These are phyloP conservation scores for Laticauda colubrina DNA, from an alignment of 2,113 vertebrate genomes.

Conservation along the genomic window DNA sequence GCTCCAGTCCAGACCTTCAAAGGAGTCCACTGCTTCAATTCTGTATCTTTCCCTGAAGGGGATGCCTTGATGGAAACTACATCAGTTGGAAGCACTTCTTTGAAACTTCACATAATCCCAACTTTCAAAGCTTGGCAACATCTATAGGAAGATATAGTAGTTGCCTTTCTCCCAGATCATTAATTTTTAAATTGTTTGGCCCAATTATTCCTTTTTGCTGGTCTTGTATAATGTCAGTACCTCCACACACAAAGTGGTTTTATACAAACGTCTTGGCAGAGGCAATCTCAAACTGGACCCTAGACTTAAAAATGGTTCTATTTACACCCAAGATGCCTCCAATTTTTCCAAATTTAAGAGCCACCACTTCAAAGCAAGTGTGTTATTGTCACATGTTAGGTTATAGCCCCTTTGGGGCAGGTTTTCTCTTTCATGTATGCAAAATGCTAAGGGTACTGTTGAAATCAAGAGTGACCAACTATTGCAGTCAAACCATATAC, in stretches of 20 bases:
- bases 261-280: background rate
- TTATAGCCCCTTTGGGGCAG: background rate
- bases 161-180: background rate
- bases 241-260: background rate
- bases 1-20: background rate
- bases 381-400: background rate
- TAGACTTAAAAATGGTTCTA: background rate
- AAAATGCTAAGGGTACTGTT: background rate
- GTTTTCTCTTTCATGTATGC: background rate
- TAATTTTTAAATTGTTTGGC: background rate
- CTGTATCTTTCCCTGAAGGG: background rate
- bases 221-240: background rate
- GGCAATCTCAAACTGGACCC: background rate
- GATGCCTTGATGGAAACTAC: background rate
- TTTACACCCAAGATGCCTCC: background rate
- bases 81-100: background rate
- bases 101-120: background rate
- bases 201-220: background rate
- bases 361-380: background rate
- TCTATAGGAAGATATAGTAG: too few relatives aligned
- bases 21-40: background rate
- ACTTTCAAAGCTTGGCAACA: background rate
- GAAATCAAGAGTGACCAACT: background rate
- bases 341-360: background rate
- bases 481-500: slow-evolving; percentile 3